phyloP scores from a whole-genome alignment of 2,113 vertebrate species.

The Thunnus maccoyii region DNA sequence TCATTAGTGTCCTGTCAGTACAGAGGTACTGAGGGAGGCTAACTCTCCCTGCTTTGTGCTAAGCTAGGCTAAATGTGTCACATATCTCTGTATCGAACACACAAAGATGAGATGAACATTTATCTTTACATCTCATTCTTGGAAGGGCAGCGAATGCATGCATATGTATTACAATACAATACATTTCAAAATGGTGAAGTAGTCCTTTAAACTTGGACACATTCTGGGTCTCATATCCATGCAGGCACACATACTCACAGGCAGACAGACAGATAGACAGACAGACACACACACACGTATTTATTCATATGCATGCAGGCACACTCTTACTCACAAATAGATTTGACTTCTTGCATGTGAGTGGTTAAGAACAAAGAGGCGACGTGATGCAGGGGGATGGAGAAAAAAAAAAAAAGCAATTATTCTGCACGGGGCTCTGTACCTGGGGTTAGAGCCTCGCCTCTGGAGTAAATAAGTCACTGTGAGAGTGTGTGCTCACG shows the following conservation, averaged over 20 bases:
- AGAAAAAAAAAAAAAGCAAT: conserved; percentile 76
- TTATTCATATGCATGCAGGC: conserved; percentile 71
- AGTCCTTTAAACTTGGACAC: conserved; percentile 15
- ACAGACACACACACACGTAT: conserved; percentile 43
- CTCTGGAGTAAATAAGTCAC: conserved; percentile 83
- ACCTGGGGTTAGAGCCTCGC: conserved; percentile 77
- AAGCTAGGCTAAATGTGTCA: conserved; percentile 8
- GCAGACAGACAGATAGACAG: conserved; percentile 39
- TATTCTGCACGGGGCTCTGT: conserved; percentile 74
- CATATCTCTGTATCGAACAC: background rate
- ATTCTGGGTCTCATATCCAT: conserved; percentile 27
- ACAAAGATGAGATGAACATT: conserved; percentile 16
- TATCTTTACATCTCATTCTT: conserved; percentile 15
- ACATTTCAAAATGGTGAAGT: background rate
- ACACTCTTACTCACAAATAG: conserved; percentile 72
- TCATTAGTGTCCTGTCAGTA: background rate
- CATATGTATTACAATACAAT: too few relatives aligned
- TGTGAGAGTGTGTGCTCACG: conserved; percentile 65
- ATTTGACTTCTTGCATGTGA: conserved; percentile 74
- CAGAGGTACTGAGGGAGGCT: conserved; percentile 3
- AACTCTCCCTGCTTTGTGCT: conserved; percentile 9
- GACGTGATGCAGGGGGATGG: conserved; percentile 61
- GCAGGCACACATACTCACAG: conserved; percentile 32
- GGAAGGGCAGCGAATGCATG: background rate
- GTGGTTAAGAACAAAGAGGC: conserved; percentile 75